phyloP scores from a whole-genome alignment of 1,140 invertebrate species.

The Oedothorax gibbosus region DNA sequence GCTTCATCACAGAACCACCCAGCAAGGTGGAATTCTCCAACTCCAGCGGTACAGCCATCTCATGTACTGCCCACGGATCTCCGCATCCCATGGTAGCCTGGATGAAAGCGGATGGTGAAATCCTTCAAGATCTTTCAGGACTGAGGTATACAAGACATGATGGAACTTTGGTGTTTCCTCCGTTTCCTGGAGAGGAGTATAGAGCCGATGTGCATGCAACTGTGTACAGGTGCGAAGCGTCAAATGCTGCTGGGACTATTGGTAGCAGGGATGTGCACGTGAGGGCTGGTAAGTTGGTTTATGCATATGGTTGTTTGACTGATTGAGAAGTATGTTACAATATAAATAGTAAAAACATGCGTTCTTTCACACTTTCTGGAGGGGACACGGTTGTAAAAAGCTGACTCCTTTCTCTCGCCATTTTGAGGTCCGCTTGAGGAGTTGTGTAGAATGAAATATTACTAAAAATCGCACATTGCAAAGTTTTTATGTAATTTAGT shows the following conservation, averaged over 20 bases:
- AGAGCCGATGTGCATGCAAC: conserved; percentile 75
- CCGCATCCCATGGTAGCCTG: conserved; percentile 93
- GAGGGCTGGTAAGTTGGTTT: conserved; percentile 77
- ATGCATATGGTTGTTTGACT: no score
- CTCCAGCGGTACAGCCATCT: conserved; percentile 90
- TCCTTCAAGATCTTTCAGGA: conserved; percentile 31
- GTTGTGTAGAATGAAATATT: no score
- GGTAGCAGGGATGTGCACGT: conserved; percentile 84
- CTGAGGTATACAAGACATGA: conserved; percentile 34
- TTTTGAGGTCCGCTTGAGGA: no score
- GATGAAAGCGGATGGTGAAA: conserved; percentile 70
- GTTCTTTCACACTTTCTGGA: no score
- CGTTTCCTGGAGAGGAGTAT: conserved; percentile 92
- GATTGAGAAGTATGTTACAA: no score
- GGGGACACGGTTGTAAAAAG: no score
- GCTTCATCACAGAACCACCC: conserved; percentile 91
- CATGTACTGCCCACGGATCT: conserved; percentile 90
- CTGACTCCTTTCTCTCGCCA: no score
- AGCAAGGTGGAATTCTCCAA: conserved; percentile 93
- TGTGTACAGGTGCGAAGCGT: conserved; percentile 77
- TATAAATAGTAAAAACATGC: no score
- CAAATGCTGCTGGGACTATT: conserved; percentile 80
- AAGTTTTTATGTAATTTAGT: no score
- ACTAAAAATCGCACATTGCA: no score
- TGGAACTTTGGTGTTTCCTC: conserved; percentile 79